Percentiles rank a stretch among this genome's conserved stretches.
Conservation (phyloP, 2,888 invertebrate species). For the Scaptomyza reducta region DNA sequence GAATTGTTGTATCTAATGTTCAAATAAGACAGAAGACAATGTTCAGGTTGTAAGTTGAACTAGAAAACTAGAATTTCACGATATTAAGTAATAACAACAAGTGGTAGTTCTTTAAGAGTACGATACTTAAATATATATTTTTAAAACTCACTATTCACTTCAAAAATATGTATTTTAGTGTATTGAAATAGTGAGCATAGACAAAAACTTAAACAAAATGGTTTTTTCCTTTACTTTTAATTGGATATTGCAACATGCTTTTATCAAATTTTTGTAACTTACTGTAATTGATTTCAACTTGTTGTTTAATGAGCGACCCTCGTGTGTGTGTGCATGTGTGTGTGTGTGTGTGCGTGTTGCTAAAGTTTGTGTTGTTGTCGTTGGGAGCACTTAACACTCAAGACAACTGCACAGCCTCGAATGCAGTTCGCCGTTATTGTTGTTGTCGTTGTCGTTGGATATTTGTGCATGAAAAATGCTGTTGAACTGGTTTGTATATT, state of each 20-base stretch:
- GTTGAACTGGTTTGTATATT: slow-evolving; percentile 69
- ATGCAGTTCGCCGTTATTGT: slow-evolving; percentile 26
- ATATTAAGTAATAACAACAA: too few relatives aligned
- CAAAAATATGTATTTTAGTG: too few relatives aligned
- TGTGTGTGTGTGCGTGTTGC: slow-evolving; percentile 14
- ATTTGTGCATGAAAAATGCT: slow-evolving; percentile 68
- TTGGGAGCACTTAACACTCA: slow-evolving; percentile 54
- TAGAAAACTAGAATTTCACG: too few relatives aligned
- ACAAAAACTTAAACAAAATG: not conserved
- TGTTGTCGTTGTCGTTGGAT: slow-evolving; percentile 16
- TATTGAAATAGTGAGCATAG: not conserved
- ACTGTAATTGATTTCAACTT: slow-evolving; percentile 38
- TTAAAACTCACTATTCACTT: too few relatives aligned
- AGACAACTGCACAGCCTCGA: slow-evolving; percentile 45
- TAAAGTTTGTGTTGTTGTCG: not conserved
- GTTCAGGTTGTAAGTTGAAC: too few relatives aligned
- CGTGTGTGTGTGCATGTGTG: slow-evolving; percentile 25
- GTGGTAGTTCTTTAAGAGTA: too few relatives aligned
- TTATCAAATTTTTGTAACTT: slow-evolving; percentile 7
- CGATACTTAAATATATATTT: too few relatives aligned
- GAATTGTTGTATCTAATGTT: too few relatives aligned
- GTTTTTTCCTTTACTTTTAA: too few relatives aligned
- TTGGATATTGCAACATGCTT: slow-evolving; percentile 9
- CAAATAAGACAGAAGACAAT: too few relatives aligned
- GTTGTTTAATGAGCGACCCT: slow-evolving; percentile 44